Percentiles rank a stretch among this genome's conserved stretches.
Evolutionary conservation across 1,140 invertebrate species (phyloP).

Genomic region (Drosophila watanabei): DNA sequence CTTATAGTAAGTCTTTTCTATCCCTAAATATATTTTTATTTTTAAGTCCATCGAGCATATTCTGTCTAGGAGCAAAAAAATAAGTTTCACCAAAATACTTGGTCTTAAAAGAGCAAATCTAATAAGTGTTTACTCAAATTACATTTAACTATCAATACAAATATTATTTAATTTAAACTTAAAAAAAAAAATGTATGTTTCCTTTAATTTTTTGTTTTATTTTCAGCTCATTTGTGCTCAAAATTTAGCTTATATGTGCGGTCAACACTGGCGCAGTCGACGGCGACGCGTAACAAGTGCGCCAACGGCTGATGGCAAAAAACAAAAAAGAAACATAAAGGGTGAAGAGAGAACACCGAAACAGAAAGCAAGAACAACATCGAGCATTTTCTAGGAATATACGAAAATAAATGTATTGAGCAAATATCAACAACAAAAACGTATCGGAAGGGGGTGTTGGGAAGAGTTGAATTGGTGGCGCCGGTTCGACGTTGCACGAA

Average conservation of each 20-base stretch:
- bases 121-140: too few species aligned
- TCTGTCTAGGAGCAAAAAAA: too few species aligned
- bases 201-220: not conserved
- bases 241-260: not conserved
- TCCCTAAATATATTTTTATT: too few species aligned
- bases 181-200: too few species aligned
- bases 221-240: not conserved
- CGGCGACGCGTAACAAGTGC: constrained; percentile 74
- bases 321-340: constrained; percentile 6
- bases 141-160: too few species aligned
- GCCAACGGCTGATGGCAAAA: constrained; percentile 39
- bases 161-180: too few species aligned
- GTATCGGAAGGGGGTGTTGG: not conserved
- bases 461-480: not conserved
- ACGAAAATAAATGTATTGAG: constrained; percentile 80
- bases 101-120: too few species aligned
- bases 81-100: too few species aligned
- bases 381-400: constrained; percentile 54
- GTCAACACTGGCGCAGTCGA: constrained; percentile 20
- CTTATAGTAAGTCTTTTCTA: too few species aligned
- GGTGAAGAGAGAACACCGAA: constrained; percentile 7
- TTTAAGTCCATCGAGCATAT: too few species aligned
- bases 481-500: constrained; percentile 22
- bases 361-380: constrained; percentile 35
- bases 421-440: constrained; percentile 65